Conservation (phyloP, 1,140 invertebrate species). For the Caerostris darwini region DNA sequence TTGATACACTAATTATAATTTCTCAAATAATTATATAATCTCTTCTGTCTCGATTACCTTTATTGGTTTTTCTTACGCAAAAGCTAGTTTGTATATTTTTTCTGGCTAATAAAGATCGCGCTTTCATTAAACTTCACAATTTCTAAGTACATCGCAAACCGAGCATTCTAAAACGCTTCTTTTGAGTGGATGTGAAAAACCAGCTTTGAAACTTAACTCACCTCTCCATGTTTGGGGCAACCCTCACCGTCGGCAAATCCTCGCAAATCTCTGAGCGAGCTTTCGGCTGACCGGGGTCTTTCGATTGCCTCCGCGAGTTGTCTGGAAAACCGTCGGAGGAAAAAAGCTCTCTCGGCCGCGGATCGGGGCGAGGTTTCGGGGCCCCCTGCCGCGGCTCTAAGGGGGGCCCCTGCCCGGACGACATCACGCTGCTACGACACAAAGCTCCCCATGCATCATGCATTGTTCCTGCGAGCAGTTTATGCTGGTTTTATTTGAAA, state of each 20-base stretch:
- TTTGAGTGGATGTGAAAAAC: neutral
- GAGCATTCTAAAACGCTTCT: no score
- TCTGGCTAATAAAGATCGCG: no score
- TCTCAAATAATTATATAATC: no score
- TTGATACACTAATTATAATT: no score
- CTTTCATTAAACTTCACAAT: no score
- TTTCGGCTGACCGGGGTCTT: slow-evolving; percentile 25
- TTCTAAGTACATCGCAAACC: no score
- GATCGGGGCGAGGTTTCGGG: slow-evolving; percentile 60
- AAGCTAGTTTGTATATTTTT: no score
- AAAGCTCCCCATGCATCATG: slow-evolving; percentile 71
- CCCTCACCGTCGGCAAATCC: neutral
- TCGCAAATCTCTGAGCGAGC: neutral
- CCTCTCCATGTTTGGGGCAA: neutral
- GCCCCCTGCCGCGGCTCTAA: slow-evolving; percentile 47
- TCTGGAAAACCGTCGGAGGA: slow-evolving; percentile 23
- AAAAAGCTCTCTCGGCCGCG: neutral
- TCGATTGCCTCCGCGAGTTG: slow-evolving; percentile 5
- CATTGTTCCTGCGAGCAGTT: slow-evolving; percentile 51
- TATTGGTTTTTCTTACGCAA: no score
- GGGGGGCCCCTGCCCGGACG: slow-evolving; percentile 71
- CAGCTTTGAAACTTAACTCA: neutral
- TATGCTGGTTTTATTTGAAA: slow-evolving; percentile 52
- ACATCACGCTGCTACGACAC: slow-evolving; percentile 61
- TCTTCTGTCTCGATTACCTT: no score